A percentile compares a stretch with the other conserved stretches of the same genome.
Evolutionary conservation across 2,113 vertebrate species (phyloP).

Genomic region (Isurus oxyrinchus): DNA sequence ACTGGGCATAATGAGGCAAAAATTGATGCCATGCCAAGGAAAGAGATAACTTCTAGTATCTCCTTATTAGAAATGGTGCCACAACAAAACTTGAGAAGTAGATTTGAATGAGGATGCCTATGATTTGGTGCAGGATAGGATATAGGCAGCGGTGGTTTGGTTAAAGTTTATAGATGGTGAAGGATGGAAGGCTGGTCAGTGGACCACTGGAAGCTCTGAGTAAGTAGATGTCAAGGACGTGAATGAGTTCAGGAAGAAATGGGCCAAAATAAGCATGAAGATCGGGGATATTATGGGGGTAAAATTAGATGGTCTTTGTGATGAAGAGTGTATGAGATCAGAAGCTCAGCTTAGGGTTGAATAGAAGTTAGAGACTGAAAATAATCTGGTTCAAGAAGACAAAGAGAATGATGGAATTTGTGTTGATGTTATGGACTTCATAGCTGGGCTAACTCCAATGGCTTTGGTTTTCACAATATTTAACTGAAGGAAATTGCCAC

Average conservation of each 20-base stretch:
- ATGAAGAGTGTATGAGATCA: background rate
- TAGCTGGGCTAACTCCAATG: background rate
- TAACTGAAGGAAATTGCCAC: background rate
- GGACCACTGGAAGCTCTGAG: background rate
- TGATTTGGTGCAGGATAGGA: background rate
- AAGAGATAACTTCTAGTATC: no score
- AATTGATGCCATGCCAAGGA: no score
- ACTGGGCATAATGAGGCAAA: background rate
- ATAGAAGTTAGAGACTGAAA: background rate
- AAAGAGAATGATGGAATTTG: background rate
- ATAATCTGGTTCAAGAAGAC: background rate
- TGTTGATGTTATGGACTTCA: background rate
- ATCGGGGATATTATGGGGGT: background rate
- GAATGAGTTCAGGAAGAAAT: background rate
- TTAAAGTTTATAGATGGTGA: background rate
- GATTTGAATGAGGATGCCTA: background rate
- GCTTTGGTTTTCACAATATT: background rate
- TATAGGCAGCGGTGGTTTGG: background rate
- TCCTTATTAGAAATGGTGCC: background rate
- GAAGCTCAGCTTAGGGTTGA: background rate
- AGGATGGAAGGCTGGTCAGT: background rate
- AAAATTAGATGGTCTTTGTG: background rate
- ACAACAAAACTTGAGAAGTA: background rate
- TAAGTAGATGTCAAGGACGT: background rate
- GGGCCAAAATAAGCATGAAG: background rate